Conservation (phyloP, 1,140 invertebrate genomes). For the Leptopilina boulardi region DNA sequence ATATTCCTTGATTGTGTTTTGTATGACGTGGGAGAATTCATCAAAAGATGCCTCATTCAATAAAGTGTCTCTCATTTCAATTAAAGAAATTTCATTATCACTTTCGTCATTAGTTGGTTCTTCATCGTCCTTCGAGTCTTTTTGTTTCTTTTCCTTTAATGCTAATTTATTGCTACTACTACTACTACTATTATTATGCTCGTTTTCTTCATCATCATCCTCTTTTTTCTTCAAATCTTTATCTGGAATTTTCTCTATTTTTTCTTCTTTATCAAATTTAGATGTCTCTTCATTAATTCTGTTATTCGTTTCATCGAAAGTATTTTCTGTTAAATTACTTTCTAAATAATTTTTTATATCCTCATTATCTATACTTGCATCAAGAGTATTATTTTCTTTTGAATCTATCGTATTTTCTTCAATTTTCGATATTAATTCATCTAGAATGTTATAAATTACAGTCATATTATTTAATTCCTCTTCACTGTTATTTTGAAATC, state of each 20-base stretch:
- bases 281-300: neutral
- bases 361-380: neutral
- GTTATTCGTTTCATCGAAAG: neutral
- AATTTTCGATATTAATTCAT: conserved; percentile 19
- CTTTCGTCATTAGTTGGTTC: conserved; percentile 29
- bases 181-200: neutral
- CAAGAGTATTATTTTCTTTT: neutral
- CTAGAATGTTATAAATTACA: conserved; percentile 10
- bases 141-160: neutral
- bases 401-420: neutral
- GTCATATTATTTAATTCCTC: neutral
- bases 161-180: too few species aligned
- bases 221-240: conserved; percentile 43
- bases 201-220: conserved; percentile 12
- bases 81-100: conserved; percentile 41
- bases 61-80: conserved; percentile 45
- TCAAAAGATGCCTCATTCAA: conserved; percentile 35
- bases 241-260: conserved; percentile 3
- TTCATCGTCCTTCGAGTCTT: conserved; percentile 38
- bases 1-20: conserved; percentile 22
- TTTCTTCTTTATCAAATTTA: conserved; percentile 47
- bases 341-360: neutral
- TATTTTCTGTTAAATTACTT: neutral
- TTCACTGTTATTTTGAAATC: neutral
- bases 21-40: conserved; percentile 21